These are phyloP conservation scores for Napeogenes sylphis DNA, from an alignment of 2,888 invertebrate species.

Conservation along the genomic window DNA sequence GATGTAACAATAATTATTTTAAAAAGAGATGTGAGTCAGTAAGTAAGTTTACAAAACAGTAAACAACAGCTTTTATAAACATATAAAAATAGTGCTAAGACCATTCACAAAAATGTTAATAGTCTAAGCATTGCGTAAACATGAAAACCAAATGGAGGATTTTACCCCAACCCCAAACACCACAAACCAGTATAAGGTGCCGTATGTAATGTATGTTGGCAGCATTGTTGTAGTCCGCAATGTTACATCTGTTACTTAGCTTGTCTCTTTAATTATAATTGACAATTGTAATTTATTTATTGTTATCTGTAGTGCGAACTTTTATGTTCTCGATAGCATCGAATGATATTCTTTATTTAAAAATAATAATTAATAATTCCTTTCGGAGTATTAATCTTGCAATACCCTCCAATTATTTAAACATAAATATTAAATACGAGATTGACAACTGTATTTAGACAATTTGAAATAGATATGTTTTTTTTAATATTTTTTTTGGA, in stretches of 20 bases:
- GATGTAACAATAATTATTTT: too few species aligned
- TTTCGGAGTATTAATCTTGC: too few species aligned
- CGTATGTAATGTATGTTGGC: slow-evolving; percentile 49
- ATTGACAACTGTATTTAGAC: background rate
- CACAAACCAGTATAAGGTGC: slow-evolving; percentile 34
- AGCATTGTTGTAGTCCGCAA: slow-evolving; percentile 20
- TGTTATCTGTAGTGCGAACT: background rate
- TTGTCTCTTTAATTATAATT: slow-evolving; percentile 1
- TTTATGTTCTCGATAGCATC: too few species aligned
- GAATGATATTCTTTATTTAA: too few species aligned
- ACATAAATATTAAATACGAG: background rate
- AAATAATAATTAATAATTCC: too few species aligned
- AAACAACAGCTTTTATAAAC: background rate
- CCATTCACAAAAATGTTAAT: slow-evolving; percentile 20
- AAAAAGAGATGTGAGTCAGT: too few species aligned
- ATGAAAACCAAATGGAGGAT: slow-evolving; percentile 49
- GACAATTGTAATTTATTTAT: background rate
- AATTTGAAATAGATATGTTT: too few species aligned
- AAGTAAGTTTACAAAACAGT: background rate
- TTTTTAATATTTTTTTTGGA: too few species aligned
- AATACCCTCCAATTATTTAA: too few species aligned
- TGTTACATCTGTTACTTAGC: slow-evolving; percentile 23
- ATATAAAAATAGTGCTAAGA: background rate
- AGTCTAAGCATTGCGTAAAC: slow-evolving; percentile 32
- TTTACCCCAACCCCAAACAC: slow-evolving; percentile 33